phyloP scores from a whole-genome alignment of 2,797 vertebrate species.

The Enteromius treurensis region DNA sequence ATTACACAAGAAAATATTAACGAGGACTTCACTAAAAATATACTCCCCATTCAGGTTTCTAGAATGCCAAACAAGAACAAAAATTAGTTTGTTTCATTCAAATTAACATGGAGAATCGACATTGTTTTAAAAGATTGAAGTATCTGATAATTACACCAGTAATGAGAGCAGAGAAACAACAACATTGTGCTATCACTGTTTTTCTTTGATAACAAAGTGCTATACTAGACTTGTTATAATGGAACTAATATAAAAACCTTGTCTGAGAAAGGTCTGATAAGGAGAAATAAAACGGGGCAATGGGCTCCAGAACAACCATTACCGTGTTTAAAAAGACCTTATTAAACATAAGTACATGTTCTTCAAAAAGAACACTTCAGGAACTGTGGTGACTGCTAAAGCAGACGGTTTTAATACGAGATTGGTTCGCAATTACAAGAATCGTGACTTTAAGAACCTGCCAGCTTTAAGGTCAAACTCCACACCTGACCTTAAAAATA shows the following conservation, averaged over 20 bases:
- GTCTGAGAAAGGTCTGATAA: background rate
- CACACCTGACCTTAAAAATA: constrained; percentile 33
- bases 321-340: constrained; percentile 1
- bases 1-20: constrained; percentile 22
- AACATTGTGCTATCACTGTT: background rate
- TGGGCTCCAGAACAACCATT: background rate
- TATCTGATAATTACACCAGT: no score
- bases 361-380: constrained; percentile 14
- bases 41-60: background rate
- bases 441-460: constrained; percentile 30
- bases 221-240: background rate
- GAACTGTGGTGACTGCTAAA: constrained; percentile 4
- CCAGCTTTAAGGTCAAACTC: constrained; percentile 37
- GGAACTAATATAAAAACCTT: constrained; percentile 6
- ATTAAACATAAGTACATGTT: background rate
- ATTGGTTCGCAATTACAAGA: constrained; percentile 32
- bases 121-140: no score
- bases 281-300: background rate
- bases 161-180: background rate
- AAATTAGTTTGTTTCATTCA: background rate
- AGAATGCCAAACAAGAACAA: constrained; percentile 4
- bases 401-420: constrained; percentile 3
- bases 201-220: constrained; percentile 7
- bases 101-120: background rate
- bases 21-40: background rate